These are phyloP conservation scores for Cordilura impudica DNA, from an alignment of 2,888 invertebrate genomes.

Conservation along the genomic window DNA sequence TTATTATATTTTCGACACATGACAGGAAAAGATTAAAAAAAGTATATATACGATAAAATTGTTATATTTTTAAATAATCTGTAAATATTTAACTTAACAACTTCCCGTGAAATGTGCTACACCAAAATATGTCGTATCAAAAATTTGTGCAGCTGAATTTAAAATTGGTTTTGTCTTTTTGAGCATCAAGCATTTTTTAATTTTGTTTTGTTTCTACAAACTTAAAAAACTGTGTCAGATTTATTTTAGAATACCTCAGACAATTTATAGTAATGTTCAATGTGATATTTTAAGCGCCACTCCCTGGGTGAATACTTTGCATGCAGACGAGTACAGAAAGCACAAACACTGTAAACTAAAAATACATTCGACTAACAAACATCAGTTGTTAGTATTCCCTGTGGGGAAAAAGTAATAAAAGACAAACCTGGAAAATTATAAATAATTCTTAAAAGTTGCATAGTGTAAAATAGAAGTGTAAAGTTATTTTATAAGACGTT, in stretches of 20 bases:
- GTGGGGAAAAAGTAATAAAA: not conserved
- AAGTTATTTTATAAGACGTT: too few relatives aligned
- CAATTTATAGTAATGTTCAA: constrained; percentile 2
- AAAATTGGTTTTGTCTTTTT: not conserved
- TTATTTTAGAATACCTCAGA: constrained; percentile 42
- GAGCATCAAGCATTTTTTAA: not conserved
- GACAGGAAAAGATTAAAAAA: not conserved
- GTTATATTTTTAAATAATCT: not conserved
- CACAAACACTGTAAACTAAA: constrained; percentile 18
- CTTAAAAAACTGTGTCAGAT: constrained; percentile 35
- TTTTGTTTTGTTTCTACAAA: not conserved
- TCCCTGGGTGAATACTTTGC: constrained; percentile 31
- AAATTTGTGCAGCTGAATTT: not conserved
- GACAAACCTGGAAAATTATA: too few relatives aligned
- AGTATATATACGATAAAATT: not conserved
- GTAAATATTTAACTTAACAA: not conserved
- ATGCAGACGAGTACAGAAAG: constrained; percentile 13
- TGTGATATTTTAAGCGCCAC: constrained; percentile 51
- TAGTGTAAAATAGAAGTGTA: too few relatives aligned
- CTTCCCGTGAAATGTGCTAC: too few relatives aligned
- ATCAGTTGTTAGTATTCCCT: not conserved
- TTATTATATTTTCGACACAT: too few relatives aligned
- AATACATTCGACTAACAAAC: constrained; percentile 7
- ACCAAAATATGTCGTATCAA: not conserved
- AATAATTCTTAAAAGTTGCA: too few relatives aligned